phyloP scores from a whole-genome alignment of 2,113 vertebrate species.

The Mobula birostris region DNA sequence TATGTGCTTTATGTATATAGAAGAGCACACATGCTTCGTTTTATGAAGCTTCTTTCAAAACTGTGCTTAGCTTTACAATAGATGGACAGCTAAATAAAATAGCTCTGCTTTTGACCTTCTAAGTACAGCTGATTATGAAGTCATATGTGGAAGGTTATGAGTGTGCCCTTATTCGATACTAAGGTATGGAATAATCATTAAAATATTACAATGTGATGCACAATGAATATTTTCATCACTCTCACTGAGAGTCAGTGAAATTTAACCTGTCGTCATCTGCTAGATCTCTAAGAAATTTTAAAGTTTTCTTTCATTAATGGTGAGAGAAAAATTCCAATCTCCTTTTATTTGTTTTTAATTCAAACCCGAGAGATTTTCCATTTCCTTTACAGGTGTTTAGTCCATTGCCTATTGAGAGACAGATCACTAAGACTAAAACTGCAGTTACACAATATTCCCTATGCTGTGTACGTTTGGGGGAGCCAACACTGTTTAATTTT shows the following conservation, averaged over 20 bases:
- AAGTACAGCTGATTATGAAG: background rate
- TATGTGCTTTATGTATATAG: background rate
- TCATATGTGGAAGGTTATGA: background rate
- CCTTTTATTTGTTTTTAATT: constrained; percentile 5
- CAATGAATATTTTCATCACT: background rate
- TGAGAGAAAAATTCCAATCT: background rate
- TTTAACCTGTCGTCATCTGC: background rate
- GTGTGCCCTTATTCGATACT: background rate
- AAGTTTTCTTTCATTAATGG: background rate
- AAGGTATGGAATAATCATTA: background rate
- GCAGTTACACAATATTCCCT: background rate
- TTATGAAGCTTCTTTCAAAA: background rate
- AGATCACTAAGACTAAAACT: background rate
- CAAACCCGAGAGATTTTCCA: background rate
- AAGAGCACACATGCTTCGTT: background rate
- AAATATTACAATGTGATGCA: constrained; percentile 2
- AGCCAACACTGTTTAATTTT: background rate
- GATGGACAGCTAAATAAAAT: background rate
- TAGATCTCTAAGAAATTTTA: background rate
- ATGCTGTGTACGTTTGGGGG: background rate
- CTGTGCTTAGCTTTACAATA: background rate
- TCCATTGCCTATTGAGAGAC: background rate
- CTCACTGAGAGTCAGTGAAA: background rate
- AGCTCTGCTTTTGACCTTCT: background rate
- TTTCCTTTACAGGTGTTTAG: constrained; percentile 30